phyloP scores from a whole-genome alignment of 2,113 vertebrate species.

The Connochaetes taurinus region DNA sequence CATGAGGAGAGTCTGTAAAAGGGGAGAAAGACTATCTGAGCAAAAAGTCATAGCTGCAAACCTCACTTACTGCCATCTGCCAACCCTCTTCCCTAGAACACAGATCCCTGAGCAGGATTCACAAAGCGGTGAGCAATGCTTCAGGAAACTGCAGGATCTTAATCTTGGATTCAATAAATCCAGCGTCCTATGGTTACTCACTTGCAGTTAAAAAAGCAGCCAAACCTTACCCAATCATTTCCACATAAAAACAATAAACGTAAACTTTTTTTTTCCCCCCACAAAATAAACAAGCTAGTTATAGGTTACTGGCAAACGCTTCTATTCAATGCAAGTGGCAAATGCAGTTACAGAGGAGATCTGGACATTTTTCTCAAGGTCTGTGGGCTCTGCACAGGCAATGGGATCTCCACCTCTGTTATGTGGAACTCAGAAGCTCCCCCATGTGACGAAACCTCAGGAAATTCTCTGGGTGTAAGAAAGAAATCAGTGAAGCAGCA shows the following conservation, averaged over 20 bases:
- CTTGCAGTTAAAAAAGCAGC: not conserved
- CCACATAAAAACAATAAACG: not conserved
- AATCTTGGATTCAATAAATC: not conserved
- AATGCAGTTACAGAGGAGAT: not conserved
- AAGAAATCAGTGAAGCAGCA: not conserved
- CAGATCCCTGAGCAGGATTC: not conserved
- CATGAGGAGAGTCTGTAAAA: not conserved
- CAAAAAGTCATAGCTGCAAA: not conserved
- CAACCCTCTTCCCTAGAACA: not conserved
- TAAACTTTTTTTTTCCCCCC: not conserved
- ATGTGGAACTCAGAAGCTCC: not conserved
- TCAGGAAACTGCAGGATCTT: not conserved
- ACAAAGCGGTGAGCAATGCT: fast-evolving
- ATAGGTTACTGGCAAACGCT: not conserved
- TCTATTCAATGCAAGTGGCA: not conserved
- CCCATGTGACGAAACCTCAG: not conserved
- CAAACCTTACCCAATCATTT: not conserved
- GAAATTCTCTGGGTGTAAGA: not conserved
- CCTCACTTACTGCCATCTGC: fast-evolving
- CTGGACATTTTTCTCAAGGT: not conserved
- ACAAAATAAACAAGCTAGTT: not conserved
- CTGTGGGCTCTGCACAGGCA: not conserved
- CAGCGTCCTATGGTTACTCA: not conserved
- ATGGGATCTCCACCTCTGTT: not conserved
- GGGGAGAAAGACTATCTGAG: not conserved